Evolutionary conservation across 1,140 invertebrate species (phyloP).

Genomic region (Drosophila santomea): DNA sequence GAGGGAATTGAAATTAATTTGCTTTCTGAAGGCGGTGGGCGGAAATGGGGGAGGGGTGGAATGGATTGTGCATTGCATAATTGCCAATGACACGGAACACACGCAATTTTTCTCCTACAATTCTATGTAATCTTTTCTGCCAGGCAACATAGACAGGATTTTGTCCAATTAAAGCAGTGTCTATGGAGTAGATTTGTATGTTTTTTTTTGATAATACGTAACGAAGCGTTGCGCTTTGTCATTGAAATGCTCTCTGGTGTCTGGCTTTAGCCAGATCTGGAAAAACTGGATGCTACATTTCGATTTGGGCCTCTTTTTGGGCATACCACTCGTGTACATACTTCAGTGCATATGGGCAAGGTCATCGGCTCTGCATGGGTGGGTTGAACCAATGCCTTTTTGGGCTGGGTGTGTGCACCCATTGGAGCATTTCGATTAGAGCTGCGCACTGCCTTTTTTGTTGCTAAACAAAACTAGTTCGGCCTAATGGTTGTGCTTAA

Average conservation of each 20-base stretch:
- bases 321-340: background rate
- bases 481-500: background rate
- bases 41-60: background rate
- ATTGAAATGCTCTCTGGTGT: slow-evolving; percentile 50
- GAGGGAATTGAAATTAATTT: slow-evolving; percentile 77
- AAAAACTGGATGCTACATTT: slow-evolving; percentile 56
- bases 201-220: slow-evolving; percentile 32
- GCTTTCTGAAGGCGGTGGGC: slow-evolving; percentile 29
- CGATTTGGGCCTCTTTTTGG: slow-evolving; percentile 25
- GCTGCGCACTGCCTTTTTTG: slow-evolving; percentile 5
- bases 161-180: slow-evolving; percentile 56
- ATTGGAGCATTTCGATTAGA: slow-evolving; percentile 42
- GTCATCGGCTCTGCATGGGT: slow-evolving; percentile 45
- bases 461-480: slow-evolving; percentile 13
- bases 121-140: slow-evolving; percentile 21
- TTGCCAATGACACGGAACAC: slow-evolving; percentile 66
- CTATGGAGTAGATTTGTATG: slow-evolving; percentile 7
- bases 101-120: slow-evolving; percentile 17
- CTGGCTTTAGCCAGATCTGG: slow-evolving; percentile 42
- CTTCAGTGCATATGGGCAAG: slow-evolving; percentile 35
- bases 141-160: slow-evolving; percentile 44
- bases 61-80: slow-evolving; percentile 60
- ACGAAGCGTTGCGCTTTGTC: slow-evolving; percentile 66
- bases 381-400: slow-evolving; percentile 8
- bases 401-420: slow-evolving; percentile 32